Evolutionary conservation across 2,888 invertebrate genomes (phyloP).

Genomic region (Acleris emargana): DNA sequence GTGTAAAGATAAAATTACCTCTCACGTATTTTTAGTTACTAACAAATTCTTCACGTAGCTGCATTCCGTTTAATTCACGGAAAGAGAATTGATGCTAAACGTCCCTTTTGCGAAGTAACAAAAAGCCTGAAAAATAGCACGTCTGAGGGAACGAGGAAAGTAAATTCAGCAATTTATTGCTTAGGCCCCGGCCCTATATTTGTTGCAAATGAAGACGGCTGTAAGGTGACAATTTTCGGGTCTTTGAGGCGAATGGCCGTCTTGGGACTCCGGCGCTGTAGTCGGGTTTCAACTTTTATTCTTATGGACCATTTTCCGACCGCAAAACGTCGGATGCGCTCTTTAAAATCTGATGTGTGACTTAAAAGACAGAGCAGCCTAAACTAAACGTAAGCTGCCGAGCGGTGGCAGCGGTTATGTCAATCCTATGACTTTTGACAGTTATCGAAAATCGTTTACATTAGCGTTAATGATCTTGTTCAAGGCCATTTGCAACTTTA

Average conservation of each 20-base stretch:
- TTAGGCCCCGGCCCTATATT: slow-evolving; percentile 71
- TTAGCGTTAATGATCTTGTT: no score
- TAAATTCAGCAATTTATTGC: slow-evolving; percentile 80
- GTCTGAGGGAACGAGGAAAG: slow-evolving; percentile 70
- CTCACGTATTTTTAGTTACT: neutral
- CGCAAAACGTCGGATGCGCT: slow-evolving; percentile 27
- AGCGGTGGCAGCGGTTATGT: no score
- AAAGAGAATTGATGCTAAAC: slow-evolving; percentile 67
- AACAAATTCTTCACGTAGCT: slow-evolving; percentile 31
- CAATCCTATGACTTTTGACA: no score
- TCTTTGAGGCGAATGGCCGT: slow-evolving; percentile 69
- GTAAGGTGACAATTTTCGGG: slow-evolving; percentile 79
- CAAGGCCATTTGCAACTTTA: no score
- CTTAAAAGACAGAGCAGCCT: neutral
- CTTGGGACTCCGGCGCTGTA: slow-evolving; percentile 57
- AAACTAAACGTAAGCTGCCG: no score
- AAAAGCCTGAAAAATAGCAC: slow-evolving; percentile 75
- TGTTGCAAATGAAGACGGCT: slow-evolving; percentile 80
- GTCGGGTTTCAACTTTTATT: slow-evolving; percentile 61
- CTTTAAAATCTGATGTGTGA: slow-evolving; percentile 22
- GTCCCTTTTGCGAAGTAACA: slow-evolving; percentile 70
- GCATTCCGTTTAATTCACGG: slow-evolving; percentile 47
- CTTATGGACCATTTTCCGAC: slow-evolving; percentile 48
- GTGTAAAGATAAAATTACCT: no score
- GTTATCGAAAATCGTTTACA: no score